A percentile compares a stretch with the other conserved stretches of the same genome.
phyloP scores from a whole-genome alignment of 2,888 invertebrate species.

The Flabesymbios commensalis region DNA sequence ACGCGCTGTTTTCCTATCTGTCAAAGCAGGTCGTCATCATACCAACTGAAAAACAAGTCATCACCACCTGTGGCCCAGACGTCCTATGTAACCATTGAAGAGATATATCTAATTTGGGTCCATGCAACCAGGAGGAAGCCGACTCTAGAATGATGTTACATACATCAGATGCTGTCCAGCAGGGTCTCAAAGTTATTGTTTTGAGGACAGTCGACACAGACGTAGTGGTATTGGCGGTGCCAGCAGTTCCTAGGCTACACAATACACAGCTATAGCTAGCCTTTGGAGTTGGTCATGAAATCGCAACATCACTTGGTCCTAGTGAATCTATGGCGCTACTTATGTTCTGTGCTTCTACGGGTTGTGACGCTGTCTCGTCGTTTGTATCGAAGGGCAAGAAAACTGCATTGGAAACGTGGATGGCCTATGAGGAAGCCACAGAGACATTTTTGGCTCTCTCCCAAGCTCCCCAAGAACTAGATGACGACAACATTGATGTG shows the following conservation, averaged over 20 bases:
- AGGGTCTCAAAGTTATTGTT: background rate
- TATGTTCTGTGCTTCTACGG: too few relatives aligned
- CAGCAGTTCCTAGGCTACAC: background rate
- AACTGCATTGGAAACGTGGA: slow-evolving; percentile 19
- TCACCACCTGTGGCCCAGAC: background rate
- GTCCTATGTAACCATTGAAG: slow-evolving; percentile 6
- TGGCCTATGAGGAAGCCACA: slow-evolving; percentile 1
- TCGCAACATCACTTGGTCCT: slow-evolving; percentile 15
- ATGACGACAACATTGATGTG: background rate
- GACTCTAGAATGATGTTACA: slow-evolving; percentile 13
- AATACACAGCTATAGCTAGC: slow-evolving; percentile 22
- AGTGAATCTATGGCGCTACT: slow-evolving; percentile 8
- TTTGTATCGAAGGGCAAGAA: slow-evolving; percentile 14
- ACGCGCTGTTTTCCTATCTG: slow-evolving; percentile 19
- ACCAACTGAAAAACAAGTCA: background rate
- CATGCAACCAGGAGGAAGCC: slow-evolving; percentile 34
- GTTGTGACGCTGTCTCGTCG: slow-evolving; percentile 25
- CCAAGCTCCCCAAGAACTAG: background rate
- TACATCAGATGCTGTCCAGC: background rate
- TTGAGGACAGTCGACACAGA: background rate
- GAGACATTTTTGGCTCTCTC: background rate
- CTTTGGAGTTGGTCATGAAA: slow-evolving; percentile 27
- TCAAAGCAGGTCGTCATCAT: background rate
- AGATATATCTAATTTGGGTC: slow-evolving; percentile 11
- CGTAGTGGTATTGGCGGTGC: background rate